Percentiles rank a stretch among this genome's conserved stretches.
Evolutionary conservation across 2,113 vertebrate species (phyloP).

Genomic region (Ia io): DNA sequence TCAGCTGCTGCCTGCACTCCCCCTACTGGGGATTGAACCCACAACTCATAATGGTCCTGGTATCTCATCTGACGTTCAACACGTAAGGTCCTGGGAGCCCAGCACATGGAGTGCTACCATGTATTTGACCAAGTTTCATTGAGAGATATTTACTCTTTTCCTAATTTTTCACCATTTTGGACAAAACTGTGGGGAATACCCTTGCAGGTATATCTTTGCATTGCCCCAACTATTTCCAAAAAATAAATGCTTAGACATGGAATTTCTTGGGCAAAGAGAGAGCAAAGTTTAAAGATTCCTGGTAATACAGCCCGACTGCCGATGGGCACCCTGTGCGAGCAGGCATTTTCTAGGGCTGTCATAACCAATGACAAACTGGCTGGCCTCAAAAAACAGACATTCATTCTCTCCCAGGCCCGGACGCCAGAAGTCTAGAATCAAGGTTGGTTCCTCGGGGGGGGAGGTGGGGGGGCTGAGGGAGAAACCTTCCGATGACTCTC

Average conservation of each 20-base stretch:
- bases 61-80: not conserved
- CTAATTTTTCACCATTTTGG: not conserved
- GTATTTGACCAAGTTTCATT: no score
- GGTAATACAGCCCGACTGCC: not conserved
- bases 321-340: not conserved
- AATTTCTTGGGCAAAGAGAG: not conserved
- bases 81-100: not conserved
- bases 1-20: no score
- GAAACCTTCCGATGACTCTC: not conserved
- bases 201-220: not conserved
- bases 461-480: not conserved
- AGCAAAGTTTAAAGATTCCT: not conserved
- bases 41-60: no score
- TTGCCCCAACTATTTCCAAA: not conserved
- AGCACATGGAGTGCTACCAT: fast-evolving
- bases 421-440: not conserved
- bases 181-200: not conserved
- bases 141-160: not conserved
- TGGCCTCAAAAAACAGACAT: not conserved
- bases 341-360: not conserved
- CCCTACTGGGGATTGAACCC: no score
- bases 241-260: not conserved
- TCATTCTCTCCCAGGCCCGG: not conserved
- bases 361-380: not conserved
- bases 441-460: not conserved